Percentiles rank a stretch among this genome's conserved stretches.
These are phyloP conservation scores for Melinaea marsaeus DNA, from an alignment of 2,888 invertebrate genomes.

Conservation along the genomic window DNA sequence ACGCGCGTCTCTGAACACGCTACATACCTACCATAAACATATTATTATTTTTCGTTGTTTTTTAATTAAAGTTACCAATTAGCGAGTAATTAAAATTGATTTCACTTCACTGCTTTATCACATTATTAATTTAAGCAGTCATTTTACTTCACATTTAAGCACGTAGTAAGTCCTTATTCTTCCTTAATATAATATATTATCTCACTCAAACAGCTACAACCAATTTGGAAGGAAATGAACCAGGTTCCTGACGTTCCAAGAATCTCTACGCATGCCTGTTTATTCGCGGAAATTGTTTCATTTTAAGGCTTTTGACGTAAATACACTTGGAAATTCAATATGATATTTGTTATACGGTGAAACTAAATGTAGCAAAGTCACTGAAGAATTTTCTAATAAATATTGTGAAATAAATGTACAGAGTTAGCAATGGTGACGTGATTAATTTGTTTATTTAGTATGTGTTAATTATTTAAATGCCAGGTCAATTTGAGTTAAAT, in stretches of 20 bases:
- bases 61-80: not conserved
- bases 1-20: slow-evolving; percentile 86
- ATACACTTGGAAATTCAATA: too few species aligned
- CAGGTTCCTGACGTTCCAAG: not conserved
- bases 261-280: not conserved
- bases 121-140: too few species aligned
- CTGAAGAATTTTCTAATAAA: too few species aligned
- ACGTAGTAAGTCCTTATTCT: too few species aligned
- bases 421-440: too few species aligned
- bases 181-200: slow-evolving; percentile 3
- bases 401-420: too few species aligned
- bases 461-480: not conserved
- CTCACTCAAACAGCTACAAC: not conserved
- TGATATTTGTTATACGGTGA: too few species aligned
- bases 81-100: too few species aligned
- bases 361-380: too few species aligned
- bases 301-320: too few species aligned
- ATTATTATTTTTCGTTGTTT: not conserved
- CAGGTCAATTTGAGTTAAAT: not conserved
- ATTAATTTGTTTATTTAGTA: too few species aligned
- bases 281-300: not conserved
- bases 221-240: not conserved
- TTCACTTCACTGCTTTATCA: too few species aligned
- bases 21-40: slow-evolving; percentile 78
- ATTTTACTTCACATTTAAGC: not conserved